Conservation (phyloP, 2,113 vertebrate species). For the Oreotrochilus melanogaster region DNA sequence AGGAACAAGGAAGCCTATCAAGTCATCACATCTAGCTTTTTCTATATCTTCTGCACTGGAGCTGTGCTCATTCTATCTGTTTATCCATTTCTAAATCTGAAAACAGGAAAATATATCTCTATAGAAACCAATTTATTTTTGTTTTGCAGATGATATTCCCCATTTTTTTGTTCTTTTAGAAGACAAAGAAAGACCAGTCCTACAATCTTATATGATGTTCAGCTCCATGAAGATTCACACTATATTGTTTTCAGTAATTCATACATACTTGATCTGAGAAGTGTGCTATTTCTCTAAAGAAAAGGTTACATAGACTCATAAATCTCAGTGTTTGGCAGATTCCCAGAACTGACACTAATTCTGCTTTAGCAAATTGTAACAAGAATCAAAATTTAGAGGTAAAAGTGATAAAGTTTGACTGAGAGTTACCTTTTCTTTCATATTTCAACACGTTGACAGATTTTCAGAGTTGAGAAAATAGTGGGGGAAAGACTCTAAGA, state of each 20-base stretch:
- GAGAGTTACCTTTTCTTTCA: not conserved
- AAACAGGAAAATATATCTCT: not conserved
- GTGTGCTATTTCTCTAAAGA: not conserved
- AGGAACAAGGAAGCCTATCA: not conserved
- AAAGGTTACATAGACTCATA: not conserved
- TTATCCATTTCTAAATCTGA: not conserved
- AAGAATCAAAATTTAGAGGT: not conserved
- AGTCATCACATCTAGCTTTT: not conserved
- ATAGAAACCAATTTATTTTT: not conserved
- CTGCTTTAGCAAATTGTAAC: not conserved
- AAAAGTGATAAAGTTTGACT: not conserved
- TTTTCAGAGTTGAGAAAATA: not conserved
- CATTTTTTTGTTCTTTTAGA: not conserved
- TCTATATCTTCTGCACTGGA: not conserved
- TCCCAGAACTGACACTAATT: not conserved
- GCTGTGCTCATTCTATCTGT: not conserved
- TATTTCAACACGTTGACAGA: not conserved
- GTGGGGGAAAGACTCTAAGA: not conserved
- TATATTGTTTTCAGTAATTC: not conserved
- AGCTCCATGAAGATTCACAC: not conserved
- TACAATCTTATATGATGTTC: not conserved
- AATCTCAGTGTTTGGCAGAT: not conserved
- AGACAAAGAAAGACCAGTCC: not conserved
- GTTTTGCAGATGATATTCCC: fast-evolving
- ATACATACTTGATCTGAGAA: not conserved